Conservation (phyloP, 2,888 invertebrate species). For the Resseliella maxima region DNA sequence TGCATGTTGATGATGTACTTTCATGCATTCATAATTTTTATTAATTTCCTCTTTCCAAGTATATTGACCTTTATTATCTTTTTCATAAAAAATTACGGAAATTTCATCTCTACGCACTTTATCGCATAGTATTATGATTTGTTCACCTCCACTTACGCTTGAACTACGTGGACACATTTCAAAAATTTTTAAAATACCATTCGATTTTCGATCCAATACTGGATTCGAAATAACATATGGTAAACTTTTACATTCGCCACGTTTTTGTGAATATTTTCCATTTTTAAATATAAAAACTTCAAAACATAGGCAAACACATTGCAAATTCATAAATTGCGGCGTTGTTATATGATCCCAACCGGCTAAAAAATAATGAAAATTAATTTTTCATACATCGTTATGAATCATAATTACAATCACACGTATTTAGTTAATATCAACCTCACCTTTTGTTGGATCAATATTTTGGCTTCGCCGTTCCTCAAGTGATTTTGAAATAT, state of each 20-base stretch:
- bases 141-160: not conserved
- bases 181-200: not conserved
- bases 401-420: not conserved
- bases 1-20: slow-evolving; percentile 46
- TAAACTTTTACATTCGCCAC: not conserved
- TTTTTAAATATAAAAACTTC: not conserved
- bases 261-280: not conserved
- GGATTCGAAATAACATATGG: not conserved
- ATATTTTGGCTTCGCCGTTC: not conserved
- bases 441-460: slow-evolving; percentile 31
- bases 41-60: slow-evolving; percentile 2
- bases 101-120: slow-evolving; percentile 10
- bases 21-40: not conserved
- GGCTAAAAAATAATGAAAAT: not conserved
- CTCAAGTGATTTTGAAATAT: not conserved
- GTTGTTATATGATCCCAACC: not conserved
- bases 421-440: not conserved
- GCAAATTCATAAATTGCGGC: not conserved
- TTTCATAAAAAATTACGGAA: not conserved
- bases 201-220: not conserved
- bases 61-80: not conserved
- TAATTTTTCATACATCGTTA: not conserved
- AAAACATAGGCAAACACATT: slow-evolving; percentile 26
- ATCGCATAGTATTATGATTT: not conserved
- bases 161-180: not conserved